Evolutionary conservation across 2,113 vertebrate species (phyloP), one percentile per base, ranked within the genome.

Genomic region (Microcebus lehilahytsara): DNA sequence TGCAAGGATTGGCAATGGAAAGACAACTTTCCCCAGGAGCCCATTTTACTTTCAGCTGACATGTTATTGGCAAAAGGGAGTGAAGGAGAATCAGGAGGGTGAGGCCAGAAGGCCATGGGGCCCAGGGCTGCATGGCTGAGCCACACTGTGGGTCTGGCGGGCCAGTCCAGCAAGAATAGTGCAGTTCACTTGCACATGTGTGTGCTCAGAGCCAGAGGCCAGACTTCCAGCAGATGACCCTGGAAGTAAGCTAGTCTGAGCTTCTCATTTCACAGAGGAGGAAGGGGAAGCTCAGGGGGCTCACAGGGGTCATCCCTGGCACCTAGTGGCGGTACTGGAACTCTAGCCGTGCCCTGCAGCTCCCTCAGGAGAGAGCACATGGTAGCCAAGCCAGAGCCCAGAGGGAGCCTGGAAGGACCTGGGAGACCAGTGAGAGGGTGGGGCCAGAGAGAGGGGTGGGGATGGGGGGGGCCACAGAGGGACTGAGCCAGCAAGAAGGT

Each of bases 91-190:
- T 62, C 78, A n/a, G 4, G 40, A 9, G 62, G 23, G 40, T 40
- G 49, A 90, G 72, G 40, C 25, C 34, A 72, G 85, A 60, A 72
- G 34, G 14, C 16, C 0, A 0, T 7, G 42, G 51, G 8, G 11
- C 6, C 9, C n/a, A 23, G 37, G 32, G 0, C 62, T 64, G 64
- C 37, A 6, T 16, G 46, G 34, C 75, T 62, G 84, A 46, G n/a
- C n/a, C 27, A 0, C 0, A 0, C 22, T 10, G 60, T 23, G 69
- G 49, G 9, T 8, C 17, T n/a, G 60, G n/a, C 13, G 3, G 27
- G 11, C 14, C 16, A 40, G 62, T 64, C 40, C 42, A 11, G n/a
- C 1, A 30, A 37, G 22, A 49, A 11, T 2, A 0, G 20, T 9
- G 12, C 27, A 51, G 34, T 42, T 83, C 14, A 0, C 49, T 25